Conservation (phyloP, 2,113 vertebrate species). For the Paradoxurus hermaphroditus region DNA sequence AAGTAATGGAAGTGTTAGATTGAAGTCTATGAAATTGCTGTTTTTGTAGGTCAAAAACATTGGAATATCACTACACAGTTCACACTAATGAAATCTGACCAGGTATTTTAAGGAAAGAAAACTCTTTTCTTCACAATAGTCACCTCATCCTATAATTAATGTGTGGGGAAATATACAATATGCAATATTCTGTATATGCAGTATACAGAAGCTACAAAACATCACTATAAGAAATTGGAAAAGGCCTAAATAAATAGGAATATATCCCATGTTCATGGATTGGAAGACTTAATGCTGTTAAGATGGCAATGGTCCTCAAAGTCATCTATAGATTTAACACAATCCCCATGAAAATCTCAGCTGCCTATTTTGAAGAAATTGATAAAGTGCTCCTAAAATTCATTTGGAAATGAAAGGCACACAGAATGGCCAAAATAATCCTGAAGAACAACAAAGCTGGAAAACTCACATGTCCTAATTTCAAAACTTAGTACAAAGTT, state of each 20-base stretch:
- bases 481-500: not conserved
- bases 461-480: not conserved
- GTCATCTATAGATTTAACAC: not conserved
- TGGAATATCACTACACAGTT: not conserved
- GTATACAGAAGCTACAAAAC: not conserved
- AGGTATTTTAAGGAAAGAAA: not conserved
- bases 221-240: not conserved
- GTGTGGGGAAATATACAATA: not conserved
- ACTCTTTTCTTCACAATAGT: not conserved
- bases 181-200: too few relatives aligned
- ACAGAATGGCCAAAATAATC: not conserved
- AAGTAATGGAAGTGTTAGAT: not conserved
- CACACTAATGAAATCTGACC: not conserved
- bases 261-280: not conserved
- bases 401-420: not conserved
- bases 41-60: not conserved
- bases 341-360: not conserved
- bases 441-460: not conserved
- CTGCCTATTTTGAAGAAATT: not conserved
- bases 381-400: constrained; percentile 8
- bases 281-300: not conserved
- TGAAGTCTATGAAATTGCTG: not conserved
- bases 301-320: not conserved
- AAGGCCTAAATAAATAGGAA: constrained; percentile 5
- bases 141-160: not conserved